These are phyloP conservation scores for Vidua macroura DNA, from an alignment of 2,113 vertebrate genomes.

Conservation along the genomic window DNA sequence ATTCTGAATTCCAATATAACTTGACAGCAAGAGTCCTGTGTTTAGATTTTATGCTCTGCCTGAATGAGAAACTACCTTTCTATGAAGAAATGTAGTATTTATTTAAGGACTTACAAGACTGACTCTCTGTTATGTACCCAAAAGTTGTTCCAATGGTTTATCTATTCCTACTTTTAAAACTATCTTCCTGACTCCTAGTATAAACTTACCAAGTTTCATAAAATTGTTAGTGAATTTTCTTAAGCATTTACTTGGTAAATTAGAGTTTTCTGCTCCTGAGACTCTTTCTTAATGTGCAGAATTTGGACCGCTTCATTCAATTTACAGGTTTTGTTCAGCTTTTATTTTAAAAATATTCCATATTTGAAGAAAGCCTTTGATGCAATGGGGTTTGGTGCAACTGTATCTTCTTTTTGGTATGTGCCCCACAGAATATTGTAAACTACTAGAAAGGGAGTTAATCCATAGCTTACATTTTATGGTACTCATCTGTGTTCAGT, in stretches of 20 bases:
- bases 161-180: not conserved
- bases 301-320: not conserved
- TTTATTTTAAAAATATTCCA: not conserved
- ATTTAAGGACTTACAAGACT: not conserved
- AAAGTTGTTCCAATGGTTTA: not conserved
- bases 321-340: not conserved
- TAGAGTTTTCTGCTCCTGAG: not conserved
- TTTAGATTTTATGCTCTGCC: not conserved
- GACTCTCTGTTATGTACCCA: not conserved
- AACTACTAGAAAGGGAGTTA: not conserved
- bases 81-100: not conserved
- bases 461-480: not conserved
- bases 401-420: not conserved
- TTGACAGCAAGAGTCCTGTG: not conserved
- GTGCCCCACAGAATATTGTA: not conserved
- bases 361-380: not conserved
- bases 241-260: not conserved
- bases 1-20: not conserved
- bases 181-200: not conserved
- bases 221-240: not conserved
- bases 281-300: not conserved
- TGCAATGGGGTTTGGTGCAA: not conserved
- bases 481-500: not conserved
- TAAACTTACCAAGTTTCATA: not conserved
- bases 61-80: not conserved